Percentiles rank a stretch among this genome's conserved stretches.
Evolutionary conservation across 2,888 invertebrate genomes (phyloP).

Genomic region (Pyrrhia umbra): DNA sequence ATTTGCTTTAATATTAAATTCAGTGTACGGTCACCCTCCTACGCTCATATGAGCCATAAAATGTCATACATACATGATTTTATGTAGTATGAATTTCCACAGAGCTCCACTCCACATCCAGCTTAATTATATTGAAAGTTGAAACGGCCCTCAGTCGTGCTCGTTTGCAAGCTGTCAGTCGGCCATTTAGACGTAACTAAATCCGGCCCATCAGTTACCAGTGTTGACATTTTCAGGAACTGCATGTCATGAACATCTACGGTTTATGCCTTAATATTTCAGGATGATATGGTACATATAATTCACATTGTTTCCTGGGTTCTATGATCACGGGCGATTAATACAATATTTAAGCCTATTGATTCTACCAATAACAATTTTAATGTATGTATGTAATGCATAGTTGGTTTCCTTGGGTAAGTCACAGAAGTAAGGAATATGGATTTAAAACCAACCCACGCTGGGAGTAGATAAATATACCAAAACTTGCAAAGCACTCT

Average conservation of each 20-base stretch:
- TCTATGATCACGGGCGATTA: too few species aligned
- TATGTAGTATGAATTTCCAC: background rate
- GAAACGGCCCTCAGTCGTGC: conserved; percentile 2
- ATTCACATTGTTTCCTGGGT: too few species aligned
- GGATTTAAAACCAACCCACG: background rate
- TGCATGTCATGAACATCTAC: background rate
- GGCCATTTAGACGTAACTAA: conserved; percentile 17
- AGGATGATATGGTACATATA: background rate
- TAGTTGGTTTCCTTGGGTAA: background rate
- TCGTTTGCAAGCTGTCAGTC: conserved; percentile 10
- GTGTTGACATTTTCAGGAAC: conserved; percentile 6
- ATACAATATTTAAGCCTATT: too few species aligned
- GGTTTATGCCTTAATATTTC: background rate
- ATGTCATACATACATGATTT: background rate
- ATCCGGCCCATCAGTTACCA: conserved; percentile 14
- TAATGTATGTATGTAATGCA: too few species aligned
- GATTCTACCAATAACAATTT: too few species aligned
- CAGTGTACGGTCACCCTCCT: background rate
- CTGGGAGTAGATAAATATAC: background rate
- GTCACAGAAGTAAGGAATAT: background rate
- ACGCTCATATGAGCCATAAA: background rate
- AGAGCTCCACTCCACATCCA: background rate
- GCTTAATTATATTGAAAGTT: conserved; percentile 1
- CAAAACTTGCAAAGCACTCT: background rate
- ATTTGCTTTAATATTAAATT: background rate